Conservation (phyloP, 2,113 vertebrate species). For the Neodon shergylaensis region DNA sequence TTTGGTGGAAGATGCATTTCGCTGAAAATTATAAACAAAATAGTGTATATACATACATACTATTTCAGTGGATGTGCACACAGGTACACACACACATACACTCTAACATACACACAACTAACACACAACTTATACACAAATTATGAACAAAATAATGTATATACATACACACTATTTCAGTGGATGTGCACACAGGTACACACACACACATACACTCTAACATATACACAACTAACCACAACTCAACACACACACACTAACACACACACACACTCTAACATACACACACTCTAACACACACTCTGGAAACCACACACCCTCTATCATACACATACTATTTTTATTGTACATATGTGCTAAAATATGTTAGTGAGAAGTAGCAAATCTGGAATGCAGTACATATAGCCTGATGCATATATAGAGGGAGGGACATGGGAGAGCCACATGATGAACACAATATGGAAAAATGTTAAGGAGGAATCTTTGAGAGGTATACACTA, state of each 20-base stretch:
- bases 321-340: not conserved
- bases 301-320: not conserved
- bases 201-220: no score
- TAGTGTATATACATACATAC: not conserved
- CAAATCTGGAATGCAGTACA: not conserved
- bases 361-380: not conserved
- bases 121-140: no score
- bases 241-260: not conserved
- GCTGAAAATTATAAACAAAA: not conserved
- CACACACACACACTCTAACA: no score
- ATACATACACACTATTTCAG: no score
- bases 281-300: not conserved
- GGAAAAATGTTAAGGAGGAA: not conserved
- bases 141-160: no score
- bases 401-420: not conserved
- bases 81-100: not conserved
- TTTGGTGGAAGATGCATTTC: not conserved
- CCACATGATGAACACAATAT: not conserved
- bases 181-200: no score
- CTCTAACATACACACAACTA: no score
- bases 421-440: not conserved
- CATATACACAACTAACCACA: no score
- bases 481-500: not conserved
- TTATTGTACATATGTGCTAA: not conserved
- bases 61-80: not conserved